Base-by-base conservation (phyloP, 2,888 invertebrate genomes). In the Sphinx pinastri region DNA sequence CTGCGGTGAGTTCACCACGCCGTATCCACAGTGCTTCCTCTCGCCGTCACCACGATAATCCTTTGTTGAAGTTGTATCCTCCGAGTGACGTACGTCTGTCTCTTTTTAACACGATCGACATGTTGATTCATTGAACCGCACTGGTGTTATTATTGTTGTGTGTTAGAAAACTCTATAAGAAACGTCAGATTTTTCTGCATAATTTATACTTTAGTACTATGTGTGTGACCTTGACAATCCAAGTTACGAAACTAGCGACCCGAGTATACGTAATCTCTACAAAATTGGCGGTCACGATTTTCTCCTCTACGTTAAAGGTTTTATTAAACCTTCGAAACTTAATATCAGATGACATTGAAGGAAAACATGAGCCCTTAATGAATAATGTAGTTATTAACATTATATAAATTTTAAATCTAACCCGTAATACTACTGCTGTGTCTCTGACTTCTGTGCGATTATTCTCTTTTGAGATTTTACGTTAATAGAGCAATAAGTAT, bases 11-110 rank as follows among this genome's bases (percentile, higher is more conserved):
- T 93, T 88, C 84, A 82, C 83, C 83, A 83, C 84, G 80, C 81
- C 81, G 79, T 79, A 12, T 58, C 51, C 19, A 84, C 85, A 83
- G 84, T 79, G 90, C 88, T 88, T 90, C 90, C 91, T 89, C 87
- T 85, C 88, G 84, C 85, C 80, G 83, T 83, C 84, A 83, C 84
- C 80, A 78, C 80, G 77, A 82, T 84, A 82, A 88, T 90, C 90
- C 91, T 91, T 91, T 91, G 91, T 90, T 88, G 88, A 84, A 86
- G 91, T 92, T 88, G 89, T 87, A 88, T 90, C 91, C 89, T 91
- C 87, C 79, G 81, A 86, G 83, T 91, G 63, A 49, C 87, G 84
- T 89, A 87, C 84, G 87, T 83, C 88, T 84, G 90, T 93, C 91
- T 89, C 91, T 91, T 90, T 93, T 89, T 81, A 85, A 88, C 90